A percentile compares a stretch with the other conserved stretches of the same genome.
These are phyloP conservation scores for Corythoichthys intestinalis DNA, from an alignment of 2,113 vertebrate genomes.

Conservation along the genomic window DNA sequence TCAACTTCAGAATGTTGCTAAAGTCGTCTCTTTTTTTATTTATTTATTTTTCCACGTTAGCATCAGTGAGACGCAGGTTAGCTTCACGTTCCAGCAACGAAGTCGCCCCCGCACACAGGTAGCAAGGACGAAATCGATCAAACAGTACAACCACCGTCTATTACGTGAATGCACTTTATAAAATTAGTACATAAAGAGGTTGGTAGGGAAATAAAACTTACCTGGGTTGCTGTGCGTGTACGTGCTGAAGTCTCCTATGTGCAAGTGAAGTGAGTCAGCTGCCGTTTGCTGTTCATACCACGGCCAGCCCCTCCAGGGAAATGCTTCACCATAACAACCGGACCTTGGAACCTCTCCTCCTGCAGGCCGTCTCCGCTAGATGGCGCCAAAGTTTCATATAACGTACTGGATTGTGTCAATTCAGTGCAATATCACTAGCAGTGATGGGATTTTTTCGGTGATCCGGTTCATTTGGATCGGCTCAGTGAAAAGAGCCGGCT, in stretches of 20 bases:
- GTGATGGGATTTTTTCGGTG: too few species aligned
- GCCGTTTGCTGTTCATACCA: constrained; percentile 1
- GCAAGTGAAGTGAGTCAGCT: constrained; percentile 3
- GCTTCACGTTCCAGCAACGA: background rate
- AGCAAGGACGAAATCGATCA: background rate
- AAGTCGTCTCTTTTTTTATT: background rate
- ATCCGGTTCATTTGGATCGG: too few species aligned
- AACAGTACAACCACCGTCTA: background rate
- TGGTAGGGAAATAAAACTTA: constrained; percentile 20
- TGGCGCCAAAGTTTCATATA: constrained; percentile 39
- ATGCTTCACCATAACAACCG: constrained; percentile 77
- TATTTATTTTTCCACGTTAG: background rate
- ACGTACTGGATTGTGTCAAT: too few species aligned
- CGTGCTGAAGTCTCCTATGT: background rate
- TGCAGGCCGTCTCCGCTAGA: constrained; percentile 20
- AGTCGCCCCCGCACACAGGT: background rate
- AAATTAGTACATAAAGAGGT: background rate
- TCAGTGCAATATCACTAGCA: too few species aligned
- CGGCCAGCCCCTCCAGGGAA: constrained; percentile 50
- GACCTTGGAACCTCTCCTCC: constrained; percentile 16
- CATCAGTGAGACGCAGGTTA: background rate
- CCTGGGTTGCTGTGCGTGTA: constrained; percentile 39
- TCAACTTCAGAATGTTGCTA: background rate
- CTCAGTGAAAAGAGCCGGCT: too few species aligned
- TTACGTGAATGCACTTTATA: background rate